A percentile compares a stretch with the other conserved stretches of the same genome.
Conservation (phyloP, 2,888 invertebrate genomes). For the Drosophila kanekoi region DNA sequence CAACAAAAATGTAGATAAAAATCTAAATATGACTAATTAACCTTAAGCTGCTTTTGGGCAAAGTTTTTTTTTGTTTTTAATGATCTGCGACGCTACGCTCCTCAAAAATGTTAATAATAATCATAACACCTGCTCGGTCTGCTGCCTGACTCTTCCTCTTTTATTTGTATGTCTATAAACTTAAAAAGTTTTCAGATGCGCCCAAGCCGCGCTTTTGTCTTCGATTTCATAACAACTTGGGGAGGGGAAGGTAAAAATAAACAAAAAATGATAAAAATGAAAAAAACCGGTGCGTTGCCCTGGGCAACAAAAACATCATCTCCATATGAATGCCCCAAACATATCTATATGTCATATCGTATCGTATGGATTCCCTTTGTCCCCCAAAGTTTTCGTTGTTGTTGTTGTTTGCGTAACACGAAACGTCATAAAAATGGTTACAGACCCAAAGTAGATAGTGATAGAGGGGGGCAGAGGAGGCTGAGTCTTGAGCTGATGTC, state of each 20-base stretch:
- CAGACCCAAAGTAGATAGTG: slow-evolving; percentile 50
- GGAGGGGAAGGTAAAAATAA: slow-evolving; percentile 16
- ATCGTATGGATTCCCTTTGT: slow-evolving; percentile 35
- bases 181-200: slow-evolving; percentile 42
- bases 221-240: slow-evolving; percentile 68
- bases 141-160: slow-evolving; percentile 4
- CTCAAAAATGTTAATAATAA: slow-evolving; percentile 41
- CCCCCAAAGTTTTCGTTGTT: not conserved
- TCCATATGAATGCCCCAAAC: slow-evolving; percentile 51
- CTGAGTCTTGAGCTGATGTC: slow-evolving; percentile 3
- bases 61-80: too few species aligned
- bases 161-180: slow-evolving; percentile 17
- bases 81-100: slow-evolving; percentile 42
- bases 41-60: slow-evolving; percentile 67
- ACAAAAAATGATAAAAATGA: too few species aligned
- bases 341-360: slow-evolving; percentile 56
- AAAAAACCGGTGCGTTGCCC: slow-evolving; percentile 38
- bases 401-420: slow-evolving; percentile 53
- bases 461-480: not conserved
- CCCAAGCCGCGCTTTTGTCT: slow-evolving; percentile 35
- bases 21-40: slow-evolving; percentile 73
- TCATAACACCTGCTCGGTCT: slow-evolving; percentile 59
- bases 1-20: slow-evolving; percentile 6
- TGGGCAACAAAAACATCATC: slow-evolving; percentile 35
- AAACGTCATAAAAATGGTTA: slow-evolving; percentile 75